Conservation (phyloP, 2,888 invertebrate genomes). For the Dorcus parallelipipedus region DNA sequence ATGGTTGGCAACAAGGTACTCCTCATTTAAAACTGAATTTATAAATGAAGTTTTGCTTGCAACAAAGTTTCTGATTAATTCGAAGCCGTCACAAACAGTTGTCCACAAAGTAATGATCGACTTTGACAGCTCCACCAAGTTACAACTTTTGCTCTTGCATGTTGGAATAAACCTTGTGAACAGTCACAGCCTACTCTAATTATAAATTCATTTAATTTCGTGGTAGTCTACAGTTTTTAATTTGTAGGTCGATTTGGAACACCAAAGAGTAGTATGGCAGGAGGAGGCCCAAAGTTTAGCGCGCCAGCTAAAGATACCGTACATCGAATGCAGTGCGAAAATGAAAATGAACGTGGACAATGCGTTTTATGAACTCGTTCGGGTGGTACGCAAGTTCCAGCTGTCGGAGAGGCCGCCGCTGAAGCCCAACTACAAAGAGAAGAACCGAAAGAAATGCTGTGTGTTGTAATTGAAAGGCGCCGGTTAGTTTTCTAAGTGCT, state of each 20-base stretch:
- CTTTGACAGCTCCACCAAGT: no score
- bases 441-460: conserved; percentile 72
- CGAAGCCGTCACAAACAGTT: no score
- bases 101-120: no score
- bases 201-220: no score
- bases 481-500: conserved; percentile 4
- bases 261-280: conserved; percentile 79
- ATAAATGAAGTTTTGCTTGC: neutral
- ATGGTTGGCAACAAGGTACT: conserved; percentile 91
- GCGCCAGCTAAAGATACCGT: conserved; percentile 84
- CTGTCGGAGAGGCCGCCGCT: conserved; percentile 79
- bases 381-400: conserved; percentile 88
- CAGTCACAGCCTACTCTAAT: no score
- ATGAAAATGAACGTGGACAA: conserved; percentile 92
- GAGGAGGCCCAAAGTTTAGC: conserved; percentile 89
- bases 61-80: neutral
- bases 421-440: conserved; percentile 68
- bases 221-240: no score
- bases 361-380: conserved; percentile 93
- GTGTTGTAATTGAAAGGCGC: conserved; percentile 57
- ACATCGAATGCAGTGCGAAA: conserved; percentile 97
- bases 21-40: neutral
- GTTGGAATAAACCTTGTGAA: no score
- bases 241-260: conserved; percentile 73
- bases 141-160: no score